A percentile compares a stretch with the other conserved stretches of the same genome.
Evolutionary conservation across 2,113 vertebrate genomes (phyloP).

Genomic region (Xenus cinereus): DNA sequence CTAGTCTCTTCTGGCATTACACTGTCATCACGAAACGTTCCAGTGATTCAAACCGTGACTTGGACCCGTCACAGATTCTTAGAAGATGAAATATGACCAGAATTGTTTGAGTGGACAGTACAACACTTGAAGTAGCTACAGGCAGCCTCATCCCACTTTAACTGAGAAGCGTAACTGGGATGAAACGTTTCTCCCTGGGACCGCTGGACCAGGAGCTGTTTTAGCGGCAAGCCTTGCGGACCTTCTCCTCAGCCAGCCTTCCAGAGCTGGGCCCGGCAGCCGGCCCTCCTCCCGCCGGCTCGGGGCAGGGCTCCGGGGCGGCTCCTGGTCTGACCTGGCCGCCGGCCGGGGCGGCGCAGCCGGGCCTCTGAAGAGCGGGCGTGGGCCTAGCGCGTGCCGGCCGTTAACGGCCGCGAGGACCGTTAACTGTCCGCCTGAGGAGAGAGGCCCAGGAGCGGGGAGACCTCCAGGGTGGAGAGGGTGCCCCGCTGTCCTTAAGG

Average conservation of each 20-base stretch:
- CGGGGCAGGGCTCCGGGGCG: too few relatives aligned
- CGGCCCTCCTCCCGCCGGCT: not conserved
- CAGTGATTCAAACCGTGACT: not conserved
- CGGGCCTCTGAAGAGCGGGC: too few relatives aligned
- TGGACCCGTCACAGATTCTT: fast-evolving
- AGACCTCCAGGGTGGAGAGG: not conserved
- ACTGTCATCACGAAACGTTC: fast-evolving
- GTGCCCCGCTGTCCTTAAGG: not conserved
- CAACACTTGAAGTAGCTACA: fast-evolving
- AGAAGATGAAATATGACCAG: fast-evolving
- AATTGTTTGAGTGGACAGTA: not conserved
- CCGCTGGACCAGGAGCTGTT: fast-evolving
- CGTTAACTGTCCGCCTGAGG: not conserved
- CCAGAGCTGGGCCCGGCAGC: not conserved
- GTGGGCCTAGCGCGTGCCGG: not conserved
- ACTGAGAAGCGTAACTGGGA: fast-evolving
- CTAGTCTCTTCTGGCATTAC: not conserved
- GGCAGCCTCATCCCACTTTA: fast-evolving
- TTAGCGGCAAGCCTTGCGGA: not conserved
- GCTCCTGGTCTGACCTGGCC: too few relatives aligned
- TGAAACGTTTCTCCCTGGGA: not conserved
- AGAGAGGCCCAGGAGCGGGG: not conserved
- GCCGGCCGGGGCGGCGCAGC: not conserved
- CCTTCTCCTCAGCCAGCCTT: fast-evolving
- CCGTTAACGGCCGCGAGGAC: not conserved